Evolutionary conservation across 2,888 invertebrate genomes (phyloP).

Genomic region (Lymantria monacha): DNA sequence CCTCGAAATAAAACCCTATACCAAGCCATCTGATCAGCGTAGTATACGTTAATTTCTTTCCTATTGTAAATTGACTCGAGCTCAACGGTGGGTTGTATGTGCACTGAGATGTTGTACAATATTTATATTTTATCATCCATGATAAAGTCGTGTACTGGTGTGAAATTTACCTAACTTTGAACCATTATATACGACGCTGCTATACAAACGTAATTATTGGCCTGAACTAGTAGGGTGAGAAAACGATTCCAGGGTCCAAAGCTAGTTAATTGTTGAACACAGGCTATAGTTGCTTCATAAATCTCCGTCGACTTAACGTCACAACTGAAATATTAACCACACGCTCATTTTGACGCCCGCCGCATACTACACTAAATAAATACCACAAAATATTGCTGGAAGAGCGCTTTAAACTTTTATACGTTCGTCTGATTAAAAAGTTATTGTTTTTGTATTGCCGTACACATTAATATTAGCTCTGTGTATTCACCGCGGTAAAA

Average conservation of each 20-base stretch:
- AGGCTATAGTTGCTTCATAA: conserved; percentile 67
- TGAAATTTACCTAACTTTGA: too few species aligned
- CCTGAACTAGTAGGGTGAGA: conserved; percentile 17
- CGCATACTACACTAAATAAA: conserved; percentile 58
- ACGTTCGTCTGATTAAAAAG: conserved; percentile 25
- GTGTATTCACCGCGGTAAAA: conserved; percentile 19
- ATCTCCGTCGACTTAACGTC: conserved; percentile 77
- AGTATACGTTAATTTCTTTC: too few species aligned
- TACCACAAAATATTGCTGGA: conserved; percentile 57
- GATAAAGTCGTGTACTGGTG: too few species aligned
- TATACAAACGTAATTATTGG: conserved; percentile 20
- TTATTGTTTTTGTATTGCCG: conserved; percentile 28
- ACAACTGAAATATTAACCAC: conserved; percentile 76
- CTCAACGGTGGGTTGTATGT: too few species aligned
- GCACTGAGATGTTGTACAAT: too few species aligned
- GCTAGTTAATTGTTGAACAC: conserved; percentile 75
- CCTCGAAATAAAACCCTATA: too few species aligned
- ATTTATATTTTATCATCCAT: too few species aligned
- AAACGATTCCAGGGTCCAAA: conserved; percentile 23
- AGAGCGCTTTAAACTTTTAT: conserved; percentile 39
- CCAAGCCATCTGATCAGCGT: too few species aligned
- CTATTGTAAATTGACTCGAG: too few species aligned
- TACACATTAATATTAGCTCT: conserved; percentile 29
- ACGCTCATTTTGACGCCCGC: conserved; percentile 70
- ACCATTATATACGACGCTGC: too few species aligned